Evolutionary conservation across 2,888 invertebrate genomes (phyloP).

Genomic region (Plusia festucae): DNA sequence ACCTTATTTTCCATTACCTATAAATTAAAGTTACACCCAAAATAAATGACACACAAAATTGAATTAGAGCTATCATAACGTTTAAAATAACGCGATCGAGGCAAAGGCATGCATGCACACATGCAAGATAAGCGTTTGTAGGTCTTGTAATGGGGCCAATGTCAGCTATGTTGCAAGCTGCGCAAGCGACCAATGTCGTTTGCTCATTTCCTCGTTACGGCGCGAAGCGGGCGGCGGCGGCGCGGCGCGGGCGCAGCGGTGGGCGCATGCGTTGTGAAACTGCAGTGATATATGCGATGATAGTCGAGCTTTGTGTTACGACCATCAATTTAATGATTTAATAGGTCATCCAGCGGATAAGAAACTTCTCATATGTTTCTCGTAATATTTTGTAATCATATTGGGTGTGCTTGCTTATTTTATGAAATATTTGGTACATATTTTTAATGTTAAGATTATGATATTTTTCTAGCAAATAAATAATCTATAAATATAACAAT

Average conservation of each 20-base stretch:
- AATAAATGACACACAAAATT: conserved; percentile 33
- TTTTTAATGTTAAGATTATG: too few relatives aligned
- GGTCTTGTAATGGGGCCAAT: conserved; percentile 85
- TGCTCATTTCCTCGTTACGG: conserved; percentile 77
- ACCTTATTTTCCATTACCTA: too few relatives aligned
- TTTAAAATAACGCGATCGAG: conserved; percentile 45
- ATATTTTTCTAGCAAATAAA: too few relatives aligned
- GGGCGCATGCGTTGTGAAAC: conserved; percentile 56
- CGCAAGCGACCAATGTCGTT: conserved; percentile 78
- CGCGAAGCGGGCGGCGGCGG: conserved; percentile 14
- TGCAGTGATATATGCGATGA: conserved; percentile 43
- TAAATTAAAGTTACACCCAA: not conserved
- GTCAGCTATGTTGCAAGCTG: conserved; percentile 84
- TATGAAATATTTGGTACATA: not conserved
- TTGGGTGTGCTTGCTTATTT: not conserved
- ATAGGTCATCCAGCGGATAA: not conserved
- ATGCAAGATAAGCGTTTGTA: conserved; percentile 83
- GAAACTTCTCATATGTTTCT: not conserved
- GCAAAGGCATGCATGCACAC: conserved; percentile 62
- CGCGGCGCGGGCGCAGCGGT: conserved; percentile 47
- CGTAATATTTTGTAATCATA: not conserved
- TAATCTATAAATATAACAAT: too few relatives aligned
- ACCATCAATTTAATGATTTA: conserved; percentile 16
- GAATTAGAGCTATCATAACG: conserved; percentile 47
- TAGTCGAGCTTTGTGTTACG: conserved; percentile 19